Percentiles rank a stretch among this genome's conserved stretches.
phyloP scores from a whole-genome alignment of 2,113 vertebrate genomes.

The Rhinichthys klamathensis region DNA sequence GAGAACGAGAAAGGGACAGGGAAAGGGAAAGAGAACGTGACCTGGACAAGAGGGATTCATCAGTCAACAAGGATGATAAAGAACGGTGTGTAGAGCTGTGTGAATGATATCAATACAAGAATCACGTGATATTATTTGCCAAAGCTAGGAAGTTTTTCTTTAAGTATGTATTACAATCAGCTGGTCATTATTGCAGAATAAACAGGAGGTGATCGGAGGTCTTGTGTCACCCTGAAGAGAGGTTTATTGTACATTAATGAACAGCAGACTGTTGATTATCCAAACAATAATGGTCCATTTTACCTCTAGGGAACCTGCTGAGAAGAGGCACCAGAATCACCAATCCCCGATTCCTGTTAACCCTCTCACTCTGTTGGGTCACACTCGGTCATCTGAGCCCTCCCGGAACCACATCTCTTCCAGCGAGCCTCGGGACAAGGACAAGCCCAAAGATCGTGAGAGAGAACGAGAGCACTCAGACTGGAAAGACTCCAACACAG shows the following conservation, averaged over 20 bases:
- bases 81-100: slow-evolving; percentile 83
- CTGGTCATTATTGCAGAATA: background rate
- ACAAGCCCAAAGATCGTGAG: slow-evolving; percentile 82
- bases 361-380: slow-evolving; percentile 84
- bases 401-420: slow-evolving; percentile 79
- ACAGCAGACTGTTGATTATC: background rate
- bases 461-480: slow-evolving; percentile 86
- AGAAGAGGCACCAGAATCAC: slow-evolving; percentile 92
- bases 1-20: slow-evolving; percentile 76
- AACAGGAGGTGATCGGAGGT: background rate
- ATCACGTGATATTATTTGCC: background rate
- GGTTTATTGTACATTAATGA: background rate
- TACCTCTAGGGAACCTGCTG: slow-evolving; percentile 83
- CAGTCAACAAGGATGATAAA: slow-evolving; percentile 93
- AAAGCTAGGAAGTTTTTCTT: background rate
- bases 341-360: slow-evolving; percentile 85
- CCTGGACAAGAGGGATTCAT: slow-evolving; percentile 91
- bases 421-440: slow-evolving; percentile 88
- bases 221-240: background rate
- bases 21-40: slow-evolving; percentile 81
- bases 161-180: background rate
- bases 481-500: slow-evolving; percentile 85
- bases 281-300: background rate
- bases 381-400: slow-evolving; percentile 84
- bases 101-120: background rate